Percentiles rank a stretch among this genome's conserved stretches.
phyloP scores from a whole-genome alignment of 2,113 vertebrate genomes.

The Nesogale talazaci region DNA sequence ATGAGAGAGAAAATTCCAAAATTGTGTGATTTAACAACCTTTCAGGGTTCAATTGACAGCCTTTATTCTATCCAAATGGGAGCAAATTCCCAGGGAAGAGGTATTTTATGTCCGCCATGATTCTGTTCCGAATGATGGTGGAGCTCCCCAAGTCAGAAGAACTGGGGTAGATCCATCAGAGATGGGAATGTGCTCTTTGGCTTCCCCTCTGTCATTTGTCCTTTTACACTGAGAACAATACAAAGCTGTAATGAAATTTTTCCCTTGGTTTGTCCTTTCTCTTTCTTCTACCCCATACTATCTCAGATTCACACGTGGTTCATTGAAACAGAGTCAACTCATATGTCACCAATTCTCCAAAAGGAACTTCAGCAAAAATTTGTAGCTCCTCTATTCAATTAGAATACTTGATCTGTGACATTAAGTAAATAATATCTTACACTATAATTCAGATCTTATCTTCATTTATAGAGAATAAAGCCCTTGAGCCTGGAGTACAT shows the following conservation, averaged over 20 bases:
- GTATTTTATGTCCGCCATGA: not conserved
- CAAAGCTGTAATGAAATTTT: not conserved
- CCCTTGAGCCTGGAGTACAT: not conserved
- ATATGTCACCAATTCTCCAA: constrained; percentile 43
- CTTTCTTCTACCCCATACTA: constrained; percentile 15
- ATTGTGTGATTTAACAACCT: constrained; percentile 21
- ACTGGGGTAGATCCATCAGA: not conserved
- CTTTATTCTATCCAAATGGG: constrained; percentile 39
- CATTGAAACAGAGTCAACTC: not conserved
- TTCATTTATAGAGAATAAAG: not conserved
- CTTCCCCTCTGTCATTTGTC: not conserved
- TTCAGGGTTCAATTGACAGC: constrained; percentile 29
- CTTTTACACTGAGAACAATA: constrained; percentile 39
- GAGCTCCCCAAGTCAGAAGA: not conserved
- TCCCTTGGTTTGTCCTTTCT: not conserved
- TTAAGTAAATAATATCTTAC: not conserved
- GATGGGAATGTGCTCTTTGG: not conserved
- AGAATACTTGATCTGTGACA: not conserved
- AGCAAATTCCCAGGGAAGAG: constrained; percentile 15
- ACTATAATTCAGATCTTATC: not conserved
- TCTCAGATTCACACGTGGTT: not conserved
- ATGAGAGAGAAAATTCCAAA: constrained; percentile 25
- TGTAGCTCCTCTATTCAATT: constrained; percentile 25
- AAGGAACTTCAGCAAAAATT: constrained; percentile 17
- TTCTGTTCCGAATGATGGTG: not conserved